Percentiles rank a stretch among this genome's conserved stretches.
Conservation (phyloP, 2,113 vertebrate genomes). For the Laterallus jamaicensis region DNA sequence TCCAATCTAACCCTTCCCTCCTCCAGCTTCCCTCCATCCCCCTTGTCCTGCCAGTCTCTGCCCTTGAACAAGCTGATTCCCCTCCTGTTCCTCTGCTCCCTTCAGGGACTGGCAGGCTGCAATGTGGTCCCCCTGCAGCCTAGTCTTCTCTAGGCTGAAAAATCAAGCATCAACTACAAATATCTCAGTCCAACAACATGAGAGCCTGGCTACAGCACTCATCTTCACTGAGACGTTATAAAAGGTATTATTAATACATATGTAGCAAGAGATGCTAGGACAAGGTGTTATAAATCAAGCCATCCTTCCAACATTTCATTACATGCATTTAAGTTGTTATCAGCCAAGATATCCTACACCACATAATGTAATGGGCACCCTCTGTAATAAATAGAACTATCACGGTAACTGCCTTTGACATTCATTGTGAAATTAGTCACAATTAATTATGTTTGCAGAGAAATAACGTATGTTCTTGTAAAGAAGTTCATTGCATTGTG, state of each 20-base stretch:
- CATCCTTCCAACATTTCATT: not conserved
- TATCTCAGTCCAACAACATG: accelerated
- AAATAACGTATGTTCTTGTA: not conserved
- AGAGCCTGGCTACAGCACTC: not conserved
- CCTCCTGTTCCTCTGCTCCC: too few relatives aligned
- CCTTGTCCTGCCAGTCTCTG: too few relatives aligned
- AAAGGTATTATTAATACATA: not conserved
- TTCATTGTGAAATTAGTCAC: not conserved
- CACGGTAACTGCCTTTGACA: not conserved
- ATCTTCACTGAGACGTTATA: not conserved
- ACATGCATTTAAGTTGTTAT: not conserved
- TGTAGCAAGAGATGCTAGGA: not conserved
- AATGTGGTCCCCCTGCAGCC: too few relatives aligned
- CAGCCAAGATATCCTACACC: not conserved
- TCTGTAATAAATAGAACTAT: not conserved
- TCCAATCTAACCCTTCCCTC: too few relatives aligned
- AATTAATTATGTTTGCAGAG: constrained; percentile 24
- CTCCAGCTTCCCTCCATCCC: too few relatives aligned
- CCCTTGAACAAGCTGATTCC: too few relatives aligned
- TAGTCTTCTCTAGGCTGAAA: too few relatives aligned
- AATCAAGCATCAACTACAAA: not conserved
- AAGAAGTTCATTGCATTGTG: not conserved
- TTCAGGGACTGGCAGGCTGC: too few relatives aligned
- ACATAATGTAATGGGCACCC: not conserved
- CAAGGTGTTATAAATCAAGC: not conserved